phyloP scores from a whole-genome alignment of 2,888 invertebrate genomes.

The Tipula helvola region DNA sequence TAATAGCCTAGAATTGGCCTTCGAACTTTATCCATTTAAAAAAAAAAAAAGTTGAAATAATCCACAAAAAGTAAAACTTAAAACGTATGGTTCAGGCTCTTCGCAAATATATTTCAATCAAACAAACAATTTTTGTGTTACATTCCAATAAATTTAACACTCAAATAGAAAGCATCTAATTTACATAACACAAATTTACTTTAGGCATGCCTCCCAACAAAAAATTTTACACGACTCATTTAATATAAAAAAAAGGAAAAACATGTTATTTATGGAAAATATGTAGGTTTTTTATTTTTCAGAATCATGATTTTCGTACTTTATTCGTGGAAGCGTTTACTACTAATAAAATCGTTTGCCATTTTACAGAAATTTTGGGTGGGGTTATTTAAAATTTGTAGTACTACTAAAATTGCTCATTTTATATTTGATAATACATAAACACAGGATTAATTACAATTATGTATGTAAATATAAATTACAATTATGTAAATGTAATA shows the following conservation, averaged over 20 bases:
- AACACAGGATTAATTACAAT: background rate
- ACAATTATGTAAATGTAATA: too few species aligned
- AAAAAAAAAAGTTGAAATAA: too few species aligned
- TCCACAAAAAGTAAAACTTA: too few species aligned
- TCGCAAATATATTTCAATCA: too few species aligned
- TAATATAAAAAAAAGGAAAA: background rate
- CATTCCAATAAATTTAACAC: too few species aligned
- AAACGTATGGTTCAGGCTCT: too few species aligned
- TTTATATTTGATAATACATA: background rate
- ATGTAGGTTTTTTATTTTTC: background rate
- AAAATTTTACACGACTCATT: background rate
- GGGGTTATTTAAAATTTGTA: background rate
- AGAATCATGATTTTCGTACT: background rate
- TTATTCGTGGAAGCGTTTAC: background rate
- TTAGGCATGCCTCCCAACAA: background rate
- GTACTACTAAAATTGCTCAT: background rate
- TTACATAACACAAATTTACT: too few species aligned
- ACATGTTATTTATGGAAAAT: background rate
- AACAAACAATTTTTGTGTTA: too few species aligned
- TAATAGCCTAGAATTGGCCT: too few species aligned
- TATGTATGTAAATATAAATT: background rate
- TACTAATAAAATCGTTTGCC: background rate
- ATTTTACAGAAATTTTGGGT: background rate
- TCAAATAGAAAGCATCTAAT: too few species aligned
- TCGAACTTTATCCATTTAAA: too few species aligned